Base-by-base conservation (phyloP, 1,140 invertebrate genomes). In the Drosophila repletoides region DNA sequence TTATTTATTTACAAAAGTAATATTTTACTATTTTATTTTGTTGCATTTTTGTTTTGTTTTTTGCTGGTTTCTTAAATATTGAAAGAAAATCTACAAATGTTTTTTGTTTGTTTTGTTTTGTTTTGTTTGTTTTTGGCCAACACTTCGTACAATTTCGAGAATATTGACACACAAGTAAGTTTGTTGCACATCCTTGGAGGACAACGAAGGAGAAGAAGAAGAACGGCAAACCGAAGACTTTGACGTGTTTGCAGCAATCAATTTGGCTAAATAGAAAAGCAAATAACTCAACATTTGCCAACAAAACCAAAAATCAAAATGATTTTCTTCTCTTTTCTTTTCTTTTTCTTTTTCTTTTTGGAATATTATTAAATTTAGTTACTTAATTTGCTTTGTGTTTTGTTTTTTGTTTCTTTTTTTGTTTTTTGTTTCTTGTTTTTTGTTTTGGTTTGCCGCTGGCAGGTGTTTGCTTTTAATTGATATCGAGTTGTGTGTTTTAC, bases 11-110 rank as follows among this genome's bases (percentile, higher is more conserved):
- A 88, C 86, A 88, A 88, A 88, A 88, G 84, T 88, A 88, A 88
- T 88, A 88, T 88, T 88, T 88, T 88, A 79, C 80, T 86, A 81
- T 88, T 88, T 88, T 88, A 88, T 88, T 84, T 77, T 79, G 64
- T 80, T 79, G 76, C 56, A 71, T 80, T 71, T 51, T 74, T 79
- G 28, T 26, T 4, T 48, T 46, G 22, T 17, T 26, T 56, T 34
- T 48, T 68, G 33, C 49, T 53, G 65, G 31, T 55, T 68, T 67
- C 31, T 75, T 76, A 29, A 67, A 79, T 83, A 38, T 65, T 24
- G 19, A 81, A 83, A 76, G 66, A 80, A 80, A 79, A 76, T 79
- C 65, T 74, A 75, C 69, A 80, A 83, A 76, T 79, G 43, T 43
- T 77, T n/a, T n/a, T n/a, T 72, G 46, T 46, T 63, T 67, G 53